Conservation (phyloP, 2,888 invertebrate species). For the Linyphia triangularis region DNA sequence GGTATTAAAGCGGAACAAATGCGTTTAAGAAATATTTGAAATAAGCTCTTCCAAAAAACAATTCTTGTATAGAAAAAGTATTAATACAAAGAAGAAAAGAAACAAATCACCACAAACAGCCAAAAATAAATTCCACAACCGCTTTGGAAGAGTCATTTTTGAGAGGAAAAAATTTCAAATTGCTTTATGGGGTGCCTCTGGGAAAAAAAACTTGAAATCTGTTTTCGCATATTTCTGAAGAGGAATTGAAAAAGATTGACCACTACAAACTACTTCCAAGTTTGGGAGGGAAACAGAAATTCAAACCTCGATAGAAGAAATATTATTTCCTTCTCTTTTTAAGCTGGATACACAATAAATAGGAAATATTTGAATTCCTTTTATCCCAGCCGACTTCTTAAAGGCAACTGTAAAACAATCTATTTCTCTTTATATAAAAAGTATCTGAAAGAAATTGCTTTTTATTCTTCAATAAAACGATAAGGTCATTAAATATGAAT, state of each 20-base stretch:
- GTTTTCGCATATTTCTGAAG: constrained; percentile 58
- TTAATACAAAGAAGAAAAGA: constrained; percentile 1
- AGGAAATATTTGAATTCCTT: constrained; percentile 42
- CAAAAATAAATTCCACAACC: constrained; percentile 37
- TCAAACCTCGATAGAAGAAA: constrained; percentile 26
- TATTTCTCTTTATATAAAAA: neutral
- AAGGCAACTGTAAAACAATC: constrained; percentile 25
- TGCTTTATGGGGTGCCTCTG: constrained; percentile 49
- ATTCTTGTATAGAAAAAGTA: constrained; percentile 10
- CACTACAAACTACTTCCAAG: constrained; percentile 56
- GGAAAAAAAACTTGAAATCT: constrained; percentile 34
- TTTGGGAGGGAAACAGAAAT: constrained; percentile 41
- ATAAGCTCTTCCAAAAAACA: constrained; percentile 2
- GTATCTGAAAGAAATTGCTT: neutral
- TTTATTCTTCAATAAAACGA: no score
- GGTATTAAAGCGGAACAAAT: no score
- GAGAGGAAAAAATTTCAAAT: constrained; percentile 36
- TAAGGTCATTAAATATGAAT: no score
- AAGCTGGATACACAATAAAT: constrained; percentile 34
- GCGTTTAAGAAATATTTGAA: constrained; percentile 17
- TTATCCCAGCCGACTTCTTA: constrained; percentile 33
- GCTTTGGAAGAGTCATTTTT: constrained; percentile 46
- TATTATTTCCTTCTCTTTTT: constrained; percentile 35
- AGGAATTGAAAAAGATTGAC: constrained; percentile 64
- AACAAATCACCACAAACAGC: neutral